Conservation (phyloP, 2,113 vertebrate genomes). For the Prolemur simus region DNA sequence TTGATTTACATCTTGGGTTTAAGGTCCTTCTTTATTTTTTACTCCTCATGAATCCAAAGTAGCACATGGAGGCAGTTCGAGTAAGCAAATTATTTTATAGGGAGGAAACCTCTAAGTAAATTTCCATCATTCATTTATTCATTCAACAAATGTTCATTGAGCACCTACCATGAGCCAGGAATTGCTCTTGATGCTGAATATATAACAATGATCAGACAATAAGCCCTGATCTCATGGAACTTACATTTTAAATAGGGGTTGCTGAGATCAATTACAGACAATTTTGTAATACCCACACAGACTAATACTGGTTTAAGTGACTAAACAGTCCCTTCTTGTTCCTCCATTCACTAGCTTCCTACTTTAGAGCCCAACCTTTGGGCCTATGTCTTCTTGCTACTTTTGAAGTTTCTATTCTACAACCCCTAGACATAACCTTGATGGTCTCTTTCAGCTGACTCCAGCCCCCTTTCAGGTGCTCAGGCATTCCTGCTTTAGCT, state of each 20-base stretch:
- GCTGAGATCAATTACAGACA: background rate
- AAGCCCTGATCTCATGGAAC: background rate
- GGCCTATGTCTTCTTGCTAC: background rate
- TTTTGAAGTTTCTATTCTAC: background rate
- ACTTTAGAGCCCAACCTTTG: background rate
- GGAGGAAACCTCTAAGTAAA: slow-evolving; percentile 9
- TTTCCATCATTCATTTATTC: slow-evolving; percentile 43
- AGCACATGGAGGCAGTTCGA: background rate
- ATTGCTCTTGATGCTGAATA: background rate
- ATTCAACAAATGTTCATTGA: slow-evolving; percentile 43
- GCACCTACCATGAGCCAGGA: background rate
- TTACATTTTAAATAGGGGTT: slow-evolving; percentile 44
- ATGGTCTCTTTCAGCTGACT: background rate
- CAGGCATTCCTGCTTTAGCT: background rate
- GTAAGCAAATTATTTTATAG: background rate
- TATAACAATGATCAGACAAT: background rate
- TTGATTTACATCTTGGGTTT: slow-evolving; percentile 18
- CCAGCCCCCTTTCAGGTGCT: background rate
- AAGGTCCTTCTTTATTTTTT: slow-evolving; percentile 11
- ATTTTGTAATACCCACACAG: background rate
- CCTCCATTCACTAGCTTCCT: slow-evolving; percentile 3
- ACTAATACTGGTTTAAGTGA: background rate
- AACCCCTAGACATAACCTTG: background rate
- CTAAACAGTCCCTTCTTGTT: background rate
- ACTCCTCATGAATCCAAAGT: background rate